phyloP scores from a whole-genome alignment of 2,888 invertebrate genomes.

The Dasypolia templi region DNA sequence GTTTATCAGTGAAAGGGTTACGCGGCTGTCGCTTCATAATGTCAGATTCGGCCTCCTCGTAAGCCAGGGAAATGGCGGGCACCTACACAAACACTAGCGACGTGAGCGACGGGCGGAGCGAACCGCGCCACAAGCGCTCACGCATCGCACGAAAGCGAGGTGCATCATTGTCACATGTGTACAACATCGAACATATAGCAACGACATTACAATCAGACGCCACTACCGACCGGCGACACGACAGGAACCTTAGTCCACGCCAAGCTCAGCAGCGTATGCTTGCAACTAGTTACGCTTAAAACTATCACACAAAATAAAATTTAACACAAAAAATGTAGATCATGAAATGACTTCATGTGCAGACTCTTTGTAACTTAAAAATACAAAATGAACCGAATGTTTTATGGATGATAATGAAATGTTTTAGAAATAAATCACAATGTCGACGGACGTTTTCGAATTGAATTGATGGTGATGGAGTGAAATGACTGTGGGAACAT shows the following conservation, averaged over 20 bases:
- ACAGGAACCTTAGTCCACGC: background rate
- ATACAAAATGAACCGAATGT: conserved; percentile 73
- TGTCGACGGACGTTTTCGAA: conserved; percentile 64
- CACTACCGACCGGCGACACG: conserved; percentile 31
- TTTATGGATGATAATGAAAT: conserved; percentile 73
- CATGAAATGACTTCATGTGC: conserved; percentile 83
- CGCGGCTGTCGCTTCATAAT: conserved; percentile 99
- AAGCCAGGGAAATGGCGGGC: conserved; percentile 99
- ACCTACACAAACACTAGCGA: conserved; percentile 93
- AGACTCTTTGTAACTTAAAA: conserved; percentile 76
- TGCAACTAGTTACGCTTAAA: conserved; percentile 82
- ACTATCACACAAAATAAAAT: conserved; percentile 84
- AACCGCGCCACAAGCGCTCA: conserved; percentile 65
- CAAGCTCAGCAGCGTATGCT: conserved; percentile 75
- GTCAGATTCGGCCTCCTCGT: conserved; percentile 99
- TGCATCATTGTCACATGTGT: conserved; percentile 83
- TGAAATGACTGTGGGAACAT: conserved; percentile 81
- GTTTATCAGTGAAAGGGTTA: conserved; percentile 99
- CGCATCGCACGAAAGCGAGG: conserved; percentile 79
- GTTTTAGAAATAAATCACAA: conserved; percentile 64
- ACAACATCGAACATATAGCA: conserved; percentile 88
- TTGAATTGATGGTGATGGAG: conserved; percentile 69
- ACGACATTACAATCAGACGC: conserved; percentile 72
- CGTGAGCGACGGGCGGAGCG: conserved; percentile 79
- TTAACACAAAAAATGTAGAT: conserved; percentile 83